Percentiles rank a stretch among this genome's conserved stretches.
Evolutionary conservation across 2,113 vertebrate species (phyloP).

Genomic region (Tor tambroides): DNA sequence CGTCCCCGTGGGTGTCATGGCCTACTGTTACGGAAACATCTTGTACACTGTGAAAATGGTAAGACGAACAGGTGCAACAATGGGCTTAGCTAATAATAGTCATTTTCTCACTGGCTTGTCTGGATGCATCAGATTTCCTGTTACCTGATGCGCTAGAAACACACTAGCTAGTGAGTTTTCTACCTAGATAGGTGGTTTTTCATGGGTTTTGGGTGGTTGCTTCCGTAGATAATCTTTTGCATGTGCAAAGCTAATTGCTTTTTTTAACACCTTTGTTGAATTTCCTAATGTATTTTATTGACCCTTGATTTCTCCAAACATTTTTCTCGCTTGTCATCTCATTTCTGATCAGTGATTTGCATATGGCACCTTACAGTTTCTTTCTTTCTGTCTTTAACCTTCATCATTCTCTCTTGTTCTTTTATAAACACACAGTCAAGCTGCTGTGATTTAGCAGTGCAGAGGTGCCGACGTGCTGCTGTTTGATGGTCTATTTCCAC

Average conservation of each 20-base stretch:
- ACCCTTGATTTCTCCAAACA: no score
- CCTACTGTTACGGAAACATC: slow-evolving; percentile 94
- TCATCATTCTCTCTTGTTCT: slow-evolving; percentile 37
- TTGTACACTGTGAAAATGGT: slow-evolving; percentile 89
- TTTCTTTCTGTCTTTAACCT: not conserved
- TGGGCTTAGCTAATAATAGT: not conserved
- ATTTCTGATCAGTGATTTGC: not conserved
- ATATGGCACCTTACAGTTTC: not conserved
- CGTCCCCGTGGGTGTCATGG: slow-evolving; percentile 86
- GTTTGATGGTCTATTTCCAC: not conserved
- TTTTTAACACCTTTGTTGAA: no score
- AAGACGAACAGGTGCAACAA: slow-evolving; percentile 59
- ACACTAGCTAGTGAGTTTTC: no score
- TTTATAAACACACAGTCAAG: not conserved
- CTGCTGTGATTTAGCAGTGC: slow-evolving; percentile 13
- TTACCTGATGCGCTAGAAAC: not conserved
- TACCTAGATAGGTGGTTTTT: not conserved
- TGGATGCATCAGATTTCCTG: not conserved
- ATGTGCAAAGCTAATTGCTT: no score
- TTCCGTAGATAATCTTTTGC: no score
- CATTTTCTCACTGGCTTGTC: not conserved
- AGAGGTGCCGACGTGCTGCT: not conserved
- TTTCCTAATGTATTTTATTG: no score
- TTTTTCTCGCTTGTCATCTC: no score
- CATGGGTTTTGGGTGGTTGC: not conserved